Evolutionary conservation across 2,888 invertebrate genomes (phyloP), one percentile per base, ranked within the genome.

Genomic region (Polydrusus tereticollis): DNA sequence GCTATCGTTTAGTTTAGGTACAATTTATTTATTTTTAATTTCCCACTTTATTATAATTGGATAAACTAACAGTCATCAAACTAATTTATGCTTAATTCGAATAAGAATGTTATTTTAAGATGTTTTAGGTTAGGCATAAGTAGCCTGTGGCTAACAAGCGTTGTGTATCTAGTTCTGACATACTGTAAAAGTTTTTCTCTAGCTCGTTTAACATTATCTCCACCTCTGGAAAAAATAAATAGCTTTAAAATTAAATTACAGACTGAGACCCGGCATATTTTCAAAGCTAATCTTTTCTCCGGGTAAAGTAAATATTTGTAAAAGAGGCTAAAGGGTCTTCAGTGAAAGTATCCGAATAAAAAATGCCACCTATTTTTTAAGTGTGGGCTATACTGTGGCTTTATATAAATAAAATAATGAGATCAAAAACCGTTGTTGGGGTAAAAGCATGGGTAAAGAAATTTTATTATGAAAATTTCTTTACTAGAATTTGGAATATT

Each of bases 221-320:
- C 16, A 29, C 14, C 47, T 50, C 29, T 50, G 26, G n/a, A 26
- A 41, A 33, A 21, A 26, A 14, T 8, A 63, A 50, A 63, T 47
- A 63, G 20, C 47, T 47, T 47, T 47, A 20, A 63, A 50, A 63
- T 47, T 63, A 63, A 63, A 47, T 41, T 47, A 63, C 43, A 5
- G 33, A 33, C 63, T 41, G 33, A 21, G 33, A 47, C 18, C 12
- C 43, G 8, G 60, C 26, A 60, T n/a, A 26, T 26, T 43, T 58
- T 63, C 45, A 14, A 29, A 18, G 14, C 16, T 26, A 29, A 41
- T 33, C 33, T 50, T 50, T 33, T 33, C 50, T 26, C 33, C 20
- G 63, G 47, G 50, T 14, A 55, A 38, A 65, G 64, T 50, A 52
- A 65, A 65, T 64, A 52, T 64, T 62, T 62, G 43, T 29, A 14